phyloP scores from a whole-genome alignment of 2,888 invertebrate species.

The Diploptera punctata region DNA sequence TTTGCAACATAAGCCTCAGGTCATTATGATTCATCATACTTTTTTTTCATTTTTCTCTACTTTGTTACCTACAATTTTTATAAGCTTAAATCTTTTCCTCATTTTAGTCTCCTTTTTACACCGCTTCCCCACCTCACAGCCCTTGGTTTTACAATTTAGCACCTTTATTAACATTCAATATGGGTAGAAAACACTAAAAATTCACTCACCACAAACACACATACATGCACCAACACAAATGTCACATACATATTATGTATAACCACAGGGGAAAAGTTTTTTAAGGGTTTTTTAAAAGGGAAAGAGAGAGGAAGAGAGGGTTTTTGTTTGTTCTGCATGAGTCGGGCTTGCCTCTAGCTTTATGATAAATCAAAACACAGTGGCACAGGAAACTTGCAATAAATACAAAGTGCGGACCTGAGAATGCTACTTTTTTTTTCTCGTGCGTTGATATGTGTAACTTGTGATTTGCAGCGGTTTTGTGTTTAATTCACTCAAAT shows the following conservation, averaged over 20 bases:
- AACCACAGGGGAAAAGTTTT: not conserved
- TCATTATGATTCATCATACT: not conserved
- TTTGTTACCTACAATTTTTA: not conserved
- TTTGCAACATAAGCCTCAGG: not conserved
- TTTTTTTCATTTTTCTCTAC: not conserved
- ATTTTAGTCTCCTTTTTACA: conserved; percentile 10
- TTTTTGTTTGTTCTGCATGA: conserved; percentile 24
- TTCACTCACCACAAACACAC: conserved; percentile 23
- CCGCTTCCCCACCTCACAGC: conserved; percentile 1
- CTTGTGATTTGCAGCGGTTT: not conserved
- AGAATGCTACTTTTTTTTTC: not conserved
- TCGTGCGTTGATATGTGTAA: not conserved
- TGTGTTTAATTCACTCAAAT: not conserved
- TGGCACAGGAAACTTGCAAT: conserved; percentile 29
- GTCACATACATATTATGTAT: conserved; percentile 17
- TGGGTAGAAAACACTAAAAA: conserved; percentile 18
- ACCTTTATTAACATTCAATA: conserved; percentile 28
- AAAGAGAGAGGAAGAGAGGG: not conserved
- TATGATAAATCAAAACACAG: conserved; percentile 31
- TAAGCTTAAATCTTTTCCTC: conserved; percentile 21
- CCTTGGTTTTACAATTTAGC: conserved; percentile 3
- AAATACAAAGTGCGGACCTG: conserved; percentile 19
- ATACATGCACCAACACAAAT: conserved; percentile 10
- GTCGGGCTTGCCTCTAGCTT: conserved; percentile 8
- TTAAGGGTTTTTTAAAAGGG: conserved; percentile 6